A percentile compares a stretch with the other conserved stretches of the same genome.
Evolutionary conservation across 2,888 invertebrate species (phyloP).

Genomic region (Athrips mouffetella): DNA sequence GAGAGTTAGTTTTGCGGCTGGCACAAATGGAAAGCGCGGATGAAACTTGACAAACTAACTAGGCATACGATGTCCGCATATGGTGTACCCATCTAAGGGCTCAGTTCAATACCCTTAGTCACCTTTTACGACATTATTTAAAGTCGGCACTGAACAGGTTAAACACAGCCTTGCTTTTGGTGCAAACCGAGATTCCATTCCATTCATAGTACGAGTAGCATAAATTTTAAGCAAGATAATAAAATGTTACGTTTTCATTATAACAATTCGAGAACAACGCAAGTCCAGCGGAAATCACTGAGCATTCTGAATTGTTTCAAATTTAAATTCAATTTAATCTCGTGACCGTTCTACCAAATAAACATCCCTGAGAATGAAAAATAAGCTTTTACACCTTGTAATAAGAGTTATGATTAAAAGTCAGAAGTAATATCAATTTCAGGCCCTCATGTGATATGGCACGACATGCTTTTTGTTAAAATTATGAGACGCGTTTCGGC

Average conservation of each 20-base stretch:
- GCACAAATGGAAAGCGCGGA: too few relatives aligned
- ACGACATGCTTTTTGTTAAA: constrained; percentile 1
- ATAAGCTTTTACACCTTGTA: constrained; percentile 1
- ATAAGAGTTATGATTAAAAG: not conserved
- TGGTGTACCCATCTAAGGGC: too few relatives aligned
- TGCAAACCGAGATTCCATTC: too few relatives aligned
- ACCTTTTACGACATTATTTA: too few relatives aligned
- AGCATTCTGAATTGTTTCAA: constrained; percentile 18
- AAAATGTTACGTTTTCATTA: constrained; percentile 13
- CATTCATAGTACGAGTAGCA: too few relatives aligned
- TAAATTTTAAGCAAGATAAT: constrained; percentile 7
- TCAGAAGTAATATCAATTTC: not conserved
- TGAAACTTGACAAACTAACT: too few relatives aligned
- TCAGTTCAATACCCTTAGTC: too few relatives aligned
- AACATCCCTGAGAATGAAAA: constrained; percentile 1
- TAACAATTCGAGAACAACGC: constrained; percentile 12
- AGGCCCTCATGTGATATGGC: not conserved
- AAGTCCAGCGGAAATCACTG: constrained; percentile 15
- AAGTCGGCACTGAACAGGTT: too few relatives aligned
- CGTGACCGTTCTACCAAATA: constrained; percentile 14
- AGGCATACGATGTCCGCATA: too few relatives aligned
- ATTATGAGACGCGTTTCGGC: not conserved
- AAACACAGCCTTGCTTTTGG: too few relatives aligned
- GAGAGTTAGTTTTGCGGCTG: too few relatives aligned
- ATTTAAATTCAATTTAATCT: constrained; percentile 17